Evolutionary conservation across 2,888 invertebrate genomes (phyloP).

Genomic region (Drosophila lutescens): DNA sequence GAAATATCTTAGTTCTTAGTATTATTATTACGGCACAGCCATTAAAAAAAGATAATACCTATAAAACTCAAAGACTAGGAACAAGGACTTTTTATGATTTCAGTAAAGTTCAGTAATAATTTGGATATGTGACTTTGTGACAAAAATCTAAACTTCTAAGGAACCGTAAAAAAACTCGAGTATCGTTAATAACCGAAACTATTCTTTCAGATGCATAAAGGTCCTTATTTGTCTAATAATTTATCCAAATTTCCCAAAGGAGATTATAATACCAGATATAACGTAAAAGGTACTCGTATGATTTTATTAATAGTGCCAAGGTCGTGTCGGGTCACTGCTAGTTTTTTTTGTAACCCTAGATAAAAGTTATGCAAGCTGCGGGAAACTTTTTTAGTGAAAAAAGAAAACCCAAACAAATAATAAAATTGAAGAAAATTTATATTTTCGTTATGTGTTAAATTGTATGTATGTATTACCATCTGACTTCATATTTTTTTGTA

Average conservation of each 20-base stretch:
- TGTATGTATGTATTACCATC: constrained; percentile 63
- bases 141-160: not conserved
- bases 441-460: constrained; percentile 40
- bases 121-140: not conserved
- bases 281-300: not conserved
- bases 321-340: constrained; percentile 7
- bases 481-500: constrained; percentile 64
- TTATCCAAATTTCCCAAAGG: not conserved
- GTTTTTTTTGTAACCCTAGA: constrained; percentile 1
- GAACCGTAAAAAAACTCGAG: not conserved
- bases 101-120: not conserved
- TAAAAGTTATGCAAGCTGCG: constrained; percentile 45
- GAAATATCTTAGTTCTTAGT: not conserved
- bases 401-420: not conserved
- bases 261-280: not conserved
- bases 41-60: not conserved
- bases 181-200: not conserved
- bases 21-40: not conserved
- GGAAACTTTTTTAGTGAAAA: not conserved
- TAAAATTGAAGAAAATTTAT: constrained; percentile 4
- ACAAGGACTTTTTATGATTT: not conserved
- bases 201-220: not conserved
- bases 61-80: not conserved
- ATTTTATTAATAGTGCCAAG: constrained; percentile 10
- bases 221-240: not conserved